Conservation (phyloP, 2,797 vertebrate genomes). For the Dendrocincla tyrannina region DNA sequence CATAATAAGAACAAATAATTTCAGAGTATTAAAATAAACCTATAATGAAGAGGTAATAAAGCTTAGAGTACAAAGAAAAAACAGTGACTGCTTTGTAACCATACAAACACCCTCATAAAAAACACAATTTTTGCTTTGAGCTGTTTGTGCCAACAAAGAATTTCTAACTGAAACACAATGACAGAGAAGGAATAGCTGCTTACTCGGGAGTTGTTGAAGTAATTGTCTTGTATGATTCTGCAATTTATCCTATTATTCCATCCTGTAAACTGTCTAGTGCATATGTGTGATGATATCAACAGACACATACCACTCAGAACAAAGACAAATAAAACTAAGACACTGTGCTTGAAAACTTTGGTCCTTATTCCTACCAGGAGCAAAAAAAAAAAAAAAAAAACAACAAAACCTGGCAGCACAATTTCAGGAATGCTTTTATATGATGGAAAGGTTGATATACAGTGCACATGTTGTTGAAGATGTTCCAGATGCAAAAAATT, state of each 20-base stretch:
- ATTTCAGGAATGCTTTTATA: neutral
- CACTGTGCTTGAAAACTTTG: neutral
- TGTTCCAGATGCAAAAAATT: neutral
- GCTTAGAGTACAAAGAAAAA: neutral
- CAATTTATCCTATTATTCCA: neutral
- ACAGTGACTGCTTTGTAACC: neutral
- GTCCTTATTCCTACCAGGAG: neutral
- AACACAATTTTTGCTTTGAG: neutral
- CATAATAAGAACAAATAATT: neutral
- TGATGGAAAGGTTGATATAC: neutral
- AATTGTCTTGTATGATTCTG: neutral
- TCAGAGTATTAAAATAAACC: neutral
- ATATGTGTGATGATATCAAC: neutral
- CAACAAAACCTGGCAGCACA: neutral
- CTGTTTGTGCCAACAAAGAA: neutral
- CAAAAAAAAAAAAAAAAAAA: neutral
- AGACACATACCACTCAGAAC: neutral
- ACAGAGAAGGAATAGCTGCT: constrained; percentile 3
- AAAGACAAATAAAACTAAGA: neutral
- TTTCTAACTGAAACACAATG: neutral
- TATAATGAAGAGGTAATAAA: neutral
- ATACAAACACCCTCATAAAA: neutral
- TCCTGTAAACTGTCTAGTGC: neutral
- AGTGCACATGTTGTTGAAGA: neutral
- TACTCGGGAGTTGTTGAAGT: neutral